These are phyloP conservation scores for Hycleus cichorii DNA, from an alignment of 1,140 invertebrate genomes.

Conservation along the genomic window DNA sequence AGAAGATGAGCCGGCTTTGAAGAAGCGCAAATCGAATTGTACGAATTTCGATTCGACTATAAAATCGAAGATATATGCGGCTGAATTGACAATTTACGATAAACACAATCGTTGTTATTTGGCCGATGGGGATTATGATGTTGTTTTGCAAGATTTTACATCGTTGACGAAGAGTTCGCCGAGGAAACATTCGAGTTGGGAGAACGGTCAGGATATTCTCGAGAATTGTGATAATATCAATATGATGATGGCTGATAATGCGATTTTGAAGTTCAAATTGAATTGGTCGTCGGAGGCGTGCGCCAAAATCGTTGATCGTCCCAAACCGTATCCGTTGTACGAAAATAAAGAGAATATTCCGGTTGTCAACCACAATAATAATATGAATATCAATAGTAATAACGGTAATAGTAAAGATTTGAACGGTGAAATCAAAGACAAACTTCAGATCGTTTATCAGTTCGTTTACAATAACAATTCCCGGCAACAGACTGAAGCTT, in stretches of 20 bases:
- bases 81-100: slow-evolving; percentile 85
- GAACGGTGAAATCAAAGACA: slow-evolving; percentile 34
- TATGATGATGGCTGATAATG: slow-evolving; percentile 59
- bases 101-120: slow-evolving; percentile 80
- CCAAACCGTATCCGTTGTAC: slow-evolving; percentile 46
- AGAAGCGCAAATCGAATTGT: slow-evolving; percentile 49
- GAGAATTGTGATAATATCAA: slow-evolving; percentile 54
- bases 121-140: slow-evolving; percentile 83
- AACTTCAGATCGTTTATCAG: slow-evolving; percentile 82
- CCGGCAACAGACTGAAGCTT: slow-evolving; percentile 88
- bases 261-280: slow-evolving; percentile 76
- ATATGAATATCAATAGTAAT: slow-evolving; percentile 26
- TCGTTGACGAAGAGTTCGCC: slow-evolving; percentile 50
- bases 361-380: slow-evolving; percentile 30
- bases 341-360: slow-evolving; percentile 57
- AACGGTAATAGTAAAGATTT: slow-evolving; percentile 14
- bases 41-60: slow-evolving; percentile 30
- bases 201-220: slow-evolving; percentile 65
- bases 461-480: slow-evolving; percentile 94
- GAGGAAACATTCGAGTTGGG: slow-evolving; percentile 70
- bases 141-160: slow-evolving; percentile 68
- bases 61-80: slow-evolving; percentile 65
- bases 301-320: slow-evolving; percentile 60
- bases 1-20: slow-evolving; percentile 50
- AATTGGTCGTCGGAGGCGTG: slow-evolving; percentile 71